Conservation (phyloP, 2,113 vertebrate genomes). For the Passer montanus region DNA sequence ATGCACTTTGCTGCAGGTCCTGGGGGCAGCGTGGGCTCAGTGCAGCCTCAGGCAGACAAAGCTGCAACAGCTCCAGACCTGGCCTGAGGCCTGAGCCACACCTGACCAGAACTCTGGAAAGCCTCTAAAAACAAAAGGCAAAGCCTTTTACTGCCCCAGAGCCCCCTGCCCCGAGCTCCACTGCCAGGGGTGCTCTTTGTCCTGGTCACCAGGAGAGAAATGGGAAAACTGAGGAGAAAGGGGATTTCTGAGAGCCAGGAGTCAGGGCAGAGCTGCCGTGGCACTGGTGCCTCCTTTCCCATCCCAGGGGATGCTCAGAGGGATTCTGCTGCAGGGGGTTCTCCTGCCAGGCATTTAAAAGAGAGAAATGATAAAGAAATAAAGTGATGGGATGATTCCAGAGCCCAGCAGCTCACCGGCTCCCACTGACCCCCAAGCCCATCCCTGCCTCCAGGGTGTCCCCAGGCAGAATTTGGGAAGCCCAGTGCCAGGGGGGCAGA, state of each 20-base stretch:
- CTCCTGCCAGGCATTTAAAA: not conserved
- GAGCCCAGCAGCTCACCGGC: not conserved
- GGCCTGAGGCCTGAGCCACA: not conserved
- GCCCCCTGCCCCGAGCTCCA: too few relatives aligned
- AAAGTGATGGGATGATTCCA: rapidly evolving
- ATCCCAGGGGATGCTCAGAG: rapidly evolving
- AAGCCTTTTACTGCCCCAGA: not conserved
- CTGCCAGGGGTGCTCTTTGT: not conserved
- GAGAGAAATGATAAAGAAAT: rapidly evolving
- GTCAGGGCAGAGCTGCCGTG: not conserved
- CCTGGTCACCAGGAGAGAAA: not conserved
- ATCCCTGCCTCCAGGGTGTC: not conserved
- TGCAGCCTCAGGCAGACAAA: too few relatives aligned
- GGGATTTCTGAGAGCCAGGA: not conserved
- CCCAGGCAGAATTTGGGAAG: rapidly evolving
- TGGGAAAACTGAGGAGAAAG: rapidly evolving
- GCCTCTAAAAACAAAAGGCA: not conserved
- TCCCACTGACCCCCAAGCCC: rapidly evolving
- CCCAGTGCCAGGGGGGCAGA: not conserved
- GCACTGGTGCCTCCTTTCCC: not conserved
- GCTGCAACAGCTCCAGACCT: too few relatives aligned
- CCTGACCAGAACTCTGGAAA: not conserved
- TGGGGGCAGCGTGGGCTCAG: too few relatives aligned
- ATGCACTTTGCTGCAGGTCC: not conserved
- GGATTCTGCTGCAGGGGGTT: not conserved